These are phyloP conservation scores for Caracal caracal DNA, from an alignment of 2,113 vertebrate species.

Conservation along the genomic window DNA sequence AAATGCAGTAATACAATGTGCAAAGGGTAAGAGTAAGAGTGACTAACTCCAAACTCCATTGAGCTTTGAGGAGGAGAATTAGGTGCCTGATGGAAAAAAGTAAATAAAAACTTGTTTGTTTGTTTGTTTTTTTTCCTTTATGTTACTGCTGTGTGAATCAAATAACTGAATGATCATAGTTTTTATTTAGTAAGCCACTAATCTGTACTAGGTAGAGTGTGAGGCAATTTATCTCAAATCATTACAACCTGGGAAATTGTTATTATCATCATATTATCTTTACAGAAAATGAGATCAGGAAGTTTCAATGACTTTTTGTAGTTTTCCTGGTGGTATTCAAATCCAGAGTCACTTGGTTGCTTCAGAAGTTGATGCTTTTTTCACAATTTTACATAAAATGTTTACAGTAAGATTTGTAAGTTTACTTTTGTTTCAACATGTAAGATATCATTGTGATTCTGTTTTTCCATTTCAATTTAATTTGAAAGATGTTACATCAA, in stretches of 20 bases:
- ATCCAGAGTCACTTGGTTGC: neutral
- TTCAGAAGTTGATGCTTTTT: neutral
- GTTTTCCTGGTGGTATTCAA: conserved; percentile 36
- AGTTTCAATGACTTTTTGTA: neutral
- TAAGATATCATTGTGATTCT: neutral
- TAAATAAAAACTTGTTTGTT: neutral
- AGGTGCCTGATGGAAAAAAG: neutral
- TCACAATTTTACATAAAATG: neutral
- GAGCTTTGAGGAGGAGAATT: neutral
- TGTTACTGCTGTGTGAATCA: neutral
- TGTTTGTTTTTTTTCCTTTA: neutral
- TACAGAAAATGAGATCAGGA: neutral
- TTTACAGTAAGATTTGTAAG: neutral
- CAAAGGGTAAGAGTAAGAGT: neutral
- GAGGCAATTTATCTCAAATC: neutral
- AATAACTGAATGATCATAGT: neutral
- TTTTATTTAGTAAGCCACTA: neutral
- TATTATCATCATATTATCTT: neutral
- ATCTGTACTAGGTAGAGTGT: neutral
- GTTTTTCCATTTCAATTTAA: neutral
- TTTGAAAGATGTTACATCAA: neutral
- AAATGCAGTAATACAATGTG: neutral
- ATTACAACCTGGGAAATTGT: neutral
- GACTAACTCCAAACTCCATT: rapidly evolving
- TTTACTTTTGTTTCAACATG: neutral